Evolutionary conservation across 2,113 vertebrate species (phyloP), one percentile per base, ranked within the genome.

Genomic region (Orthochromis malagaraziensis): DNA sequence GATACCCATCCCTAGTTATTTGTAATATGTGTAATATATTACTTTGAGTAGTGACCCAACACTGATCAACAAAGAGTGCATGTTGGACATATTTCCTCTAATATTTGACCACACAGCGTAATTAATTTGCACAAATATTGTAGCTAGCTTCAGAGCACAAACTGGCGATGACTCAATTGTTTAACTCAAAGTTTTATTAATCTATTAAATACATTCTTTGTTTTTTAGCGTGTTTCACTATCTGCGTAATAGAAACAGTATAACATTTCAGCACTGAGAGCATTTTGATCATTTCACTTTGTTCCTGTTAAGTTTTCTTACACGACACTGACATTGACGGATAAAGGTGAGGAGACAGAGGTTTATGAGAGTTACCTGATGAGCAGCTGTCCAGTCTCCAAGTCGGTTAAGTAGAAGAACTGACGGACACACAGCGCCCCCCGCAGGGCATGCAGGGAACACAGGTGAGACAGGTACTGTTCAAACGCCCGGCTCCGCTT

Each of bases 401-500:
- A 95, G 95, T 99, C 98, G 0, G 91, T 95, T 93, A 99, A 92
- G 94, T 97, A 97, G 85, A 99, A 99, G 96, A 99, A 99, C 86
- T 97, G 97, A 0, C 98, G 96, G 68, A 98, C 97, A 9, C 95
- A 96, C 0, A 93, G 94, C 33, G 97, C 96, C 17, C 87, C 94
- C 82, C 97, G 96, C 83, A 99, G 95, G 88, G 94, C 95, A 0
- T 97, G 77, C 6, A 98, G 94, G 8, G 97, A 96, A 88, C 98
- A 97, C 85, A 99, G 91, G 92, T 98, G 98, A 79, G 96, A 95
- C 88, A 99, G 93, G 92, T 99, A 99, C 94, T 98, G 98, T 68
- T 99, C 98, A 0, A 99, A 99, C 3, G 98, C 98, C 19, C 98
- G 96, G 95, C 98, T 99, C 24, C 98, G 96, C 91, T 97, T 98